phyloP scores from a whole-genome alignment of 2,113 vertebrate species.

The Puma concolor region DNA sequence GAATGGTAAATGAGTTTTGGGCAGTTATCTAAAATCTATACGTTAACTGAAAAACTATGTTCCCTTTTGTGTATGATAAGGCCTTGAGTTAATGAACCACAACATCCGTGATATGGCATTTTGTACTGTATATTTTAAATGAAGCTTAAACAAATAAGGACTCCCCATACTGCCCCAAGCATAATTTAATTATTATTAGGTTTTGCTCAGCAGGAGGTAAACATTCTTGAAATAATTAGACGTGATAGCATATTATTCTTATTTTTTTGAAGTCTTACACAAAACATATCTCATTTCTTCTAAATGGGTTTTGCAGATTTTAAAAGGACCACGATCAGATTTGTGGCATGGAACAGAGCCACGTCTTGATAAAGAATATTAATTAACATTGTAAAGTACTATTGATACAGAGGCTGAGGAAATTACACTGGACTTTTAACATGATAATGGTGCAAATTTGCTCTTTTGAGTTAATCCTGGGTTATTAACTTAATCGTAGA shows the following conservation, averaged over 20 bases:
- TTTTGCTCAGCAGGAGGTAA: constrained; percentile 39
- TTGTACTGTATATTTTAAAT: constrained; percentile 63
- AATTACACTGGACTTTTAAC: not conserved
- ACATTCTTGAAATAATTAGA: constrained; percentile 73
- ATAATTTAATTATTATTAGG: constrained; percentile 51
- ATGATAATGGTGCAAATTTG: not conserved
- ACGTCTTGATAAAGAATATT: constrained; percentile 20
- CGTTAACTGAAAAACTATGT: constrained; percentile 69
- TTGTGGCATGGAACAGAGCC: not conserved
- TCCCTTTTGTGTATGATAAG: constrained; percentile 48
- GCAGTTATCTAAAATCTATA: constrained; percentile 66
- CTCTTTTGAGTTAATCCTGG: not conserved
- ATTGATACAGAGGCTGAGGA: not conserved
- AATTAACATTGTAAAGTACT: not conserved
- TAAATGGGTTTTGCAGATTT: constrained; percentile 3
- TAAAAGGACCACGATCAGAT: not conserved
- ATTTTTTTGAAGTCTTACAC: constrained; percentile 19
- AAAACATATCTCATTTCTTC: constrained; percentile 59
- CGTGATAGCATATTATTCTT: constrained; percentile 56
- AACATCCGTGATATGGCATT: not conserved
- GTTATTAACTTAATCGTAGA: not conserved
- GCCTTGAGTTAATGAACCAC: constrained; percentile 68
- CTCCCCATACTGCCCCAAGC: constrained; percentile 51
- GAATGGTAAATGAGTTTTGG: constrained; percentile 58
- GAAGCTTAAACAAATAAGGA: constrained; percentile 52